Percentiles rank a stretch among this genome's conserved stretches.
phyloP scores from a whole-genome alignment of 2,113 vertebrate genomes.

The Dipodomys spectabilis region DNA sequence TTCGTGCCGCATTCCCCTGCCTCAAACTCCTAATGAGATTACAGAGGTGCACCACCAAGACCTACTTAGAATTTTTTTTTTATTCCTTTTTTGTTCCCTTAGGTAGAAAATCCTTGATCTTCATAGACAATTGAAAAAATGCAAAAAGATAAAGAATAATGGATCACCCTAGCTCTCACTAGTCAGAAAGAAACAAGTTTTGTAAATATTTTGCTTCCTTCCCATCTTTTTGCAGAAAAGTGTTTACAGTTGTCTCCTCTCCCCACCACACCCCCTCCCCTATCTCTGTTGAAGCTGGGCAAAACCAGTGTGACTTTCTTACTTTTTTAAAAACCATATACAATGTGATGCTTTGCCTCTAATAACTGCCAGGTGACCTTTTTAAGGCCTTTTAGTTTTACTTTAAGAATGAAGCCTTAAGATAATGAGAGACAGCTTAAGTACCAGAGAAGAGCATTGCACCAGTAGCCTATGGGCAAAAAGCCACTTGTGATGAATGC shows the following conservation, averaged over 20 bases:
- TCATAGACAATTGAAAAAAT: constrained; percentile 50
- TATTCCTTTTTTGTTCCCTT: neutral
- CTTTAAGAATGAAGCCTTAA: neutral
- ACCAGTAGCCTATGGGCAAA: neutral
- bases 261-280: too few species aligned
- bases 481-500: constrained; percentile 60
- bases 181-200: neutral
- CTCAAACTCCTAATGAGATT: neutral
- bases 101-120: constrained; percentile 17
- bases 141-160: constrained; percentile 27
- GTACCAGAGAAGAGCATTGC: neutral
- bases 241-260: constrained; percentile 44
- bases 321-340: neutral
- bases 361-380: neutral
- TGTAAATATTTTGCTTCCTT: constrained; percentile 58
- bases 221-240: constrained; percentile 35
- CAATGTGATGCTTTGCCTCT: neutral
- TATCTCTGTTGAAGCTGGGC: neutral
- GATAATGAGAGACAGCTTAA: neutral
- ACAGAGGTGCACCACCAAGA: neutral
- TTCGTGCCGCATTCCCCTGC: neutral
- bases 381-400: neutral
- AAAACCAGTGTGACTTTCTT: neutral
- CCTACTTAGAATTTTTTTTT: neutral
- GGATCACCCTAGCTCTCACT: constrained; percentile 21